Conservation (phyloP, 64 coral and sea anemone genomes). For the Stylophora pistillata region DNA sequence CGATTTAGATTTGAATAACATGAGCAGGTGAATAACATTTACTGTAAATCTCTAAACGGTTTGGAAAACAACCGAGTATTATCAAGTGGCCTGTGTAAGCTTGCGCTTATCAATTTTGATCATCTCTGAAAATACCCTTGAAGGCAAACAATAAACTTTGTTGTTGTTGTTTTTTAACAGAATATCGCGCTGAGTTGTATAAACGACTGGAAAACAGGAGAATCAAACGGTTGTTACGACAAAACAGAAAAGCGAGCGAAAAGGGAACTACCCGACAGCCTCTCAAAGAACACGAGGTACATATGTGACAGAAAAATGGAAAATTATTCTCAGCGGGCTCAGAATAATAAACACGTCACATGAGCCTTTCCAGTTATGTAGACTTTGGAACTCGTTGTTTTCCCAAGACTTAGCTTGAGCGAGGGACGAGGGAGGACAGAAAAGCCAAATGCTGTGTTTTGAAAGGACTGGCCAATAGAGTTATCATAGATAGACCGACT, state of each 20-base stretch:
- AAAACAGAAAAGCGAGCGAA: background rate
- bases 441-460: no score
- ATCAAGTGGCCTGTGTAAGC: no score
- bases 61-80: no score
- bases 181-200: conserved; percentile 28
- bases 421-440: no score
- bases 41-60: background rate
- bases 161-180: background rate
- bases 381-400: no score
- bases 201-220: conserved; percentile 20
- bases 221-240: conserved; percentile 16
- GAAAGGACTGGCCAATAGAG: no score
- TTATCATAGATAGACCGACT: no score
- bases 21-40: background rate
- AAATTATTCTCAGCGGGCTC: background rate
- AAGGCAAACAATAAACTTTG: background rate
- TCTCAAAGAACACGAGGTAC: conserved; percentile 26
- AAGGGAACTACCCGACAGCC: background rate
- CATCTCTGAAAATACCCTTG: no score
- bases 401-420: no score
- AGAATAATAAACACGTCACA: background rate
- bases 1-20: no score
- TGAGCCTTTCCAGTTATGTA: background rate
- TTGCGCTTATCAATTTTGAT: no score
- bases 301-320: background rate